Evolutionary conservation across 2,888 invertebrate genomes (phyloP).

Genomic region (Drosophila subquinaria): DNA sequence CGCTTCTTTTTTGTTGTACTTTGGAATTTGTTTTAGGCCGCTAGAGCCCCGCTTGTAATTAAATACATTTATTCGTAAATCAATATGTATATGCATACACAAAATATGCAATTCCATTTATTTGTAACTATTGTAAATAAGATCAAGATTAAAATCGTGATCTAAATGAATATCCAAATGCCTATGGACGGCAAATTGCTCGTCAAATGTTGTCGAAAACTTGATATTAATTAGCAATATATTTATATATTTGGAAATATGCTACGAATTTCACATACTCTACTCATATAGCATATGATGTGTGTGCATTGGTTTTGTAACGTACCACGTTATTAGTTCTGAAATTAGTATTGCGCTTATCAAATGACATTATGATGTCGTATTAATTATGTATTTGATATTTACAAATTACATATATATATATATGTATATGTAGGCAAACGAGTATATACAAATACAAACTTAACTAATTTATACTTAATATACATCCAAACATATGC

Average conservation of each 20-base stretch:
- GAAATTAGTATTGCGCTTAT: slow-evolving; percentile 69
- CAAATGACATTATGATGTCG: slow-evolving; percentile 60
- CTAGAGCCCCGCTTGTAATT: slow-evolving; percentile 59
- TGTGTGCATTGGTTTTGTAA: slow-evolving; percentile 40
- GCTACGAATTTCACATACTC: slow-evolving; percentile 55
- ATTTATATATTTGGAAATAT: slow-evolving; percentile 43
- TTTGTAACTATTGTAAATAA: slow-evolving; percentile 58
- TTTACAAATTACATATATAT: slow-evolving; percentile 64
- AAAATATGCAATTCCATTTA: slow-evolving; percentile 54
- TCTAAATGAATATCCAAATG: slow-evolving; percentile 24
- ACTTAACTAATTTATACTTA: slow-evolving; percentile 78
- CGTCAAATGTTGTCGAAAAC: slow-evolving; percentile 47
- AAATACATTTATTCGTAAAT: slow-evolving; percentile 38
- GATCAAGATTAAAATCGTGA: slow-evolving; percentile 26
- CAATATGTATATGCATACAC: slow-evolving; percentile 33
- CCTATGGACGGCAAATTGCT: slow-evolving; percentile 24
- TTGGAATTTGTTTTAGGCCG: slow-evolving; percentile 66
- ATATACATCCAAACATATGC: slow-evolving; percentile 46
- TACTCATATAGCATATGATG: slow-evolving; percentile 28
- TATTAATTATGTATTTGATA: slow-evolving; percentile 71
- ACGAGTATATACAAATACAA: slow-evolving; percentile 45
- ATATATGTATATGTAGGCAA: slow-evolving; percentile 32
- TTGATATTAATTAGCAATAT: slow-evolving; percentile 74
- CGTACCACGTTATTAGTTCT: slow-evolving; percentile 44
- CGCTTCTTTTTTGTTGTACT: slow-evolving; percentile 50